Evolutionary conservation across 2,113 vertebrate genomes (phyloP), one percentile per base, ranked within the genome.

Genomic region (Struthio camelus): DNA sequence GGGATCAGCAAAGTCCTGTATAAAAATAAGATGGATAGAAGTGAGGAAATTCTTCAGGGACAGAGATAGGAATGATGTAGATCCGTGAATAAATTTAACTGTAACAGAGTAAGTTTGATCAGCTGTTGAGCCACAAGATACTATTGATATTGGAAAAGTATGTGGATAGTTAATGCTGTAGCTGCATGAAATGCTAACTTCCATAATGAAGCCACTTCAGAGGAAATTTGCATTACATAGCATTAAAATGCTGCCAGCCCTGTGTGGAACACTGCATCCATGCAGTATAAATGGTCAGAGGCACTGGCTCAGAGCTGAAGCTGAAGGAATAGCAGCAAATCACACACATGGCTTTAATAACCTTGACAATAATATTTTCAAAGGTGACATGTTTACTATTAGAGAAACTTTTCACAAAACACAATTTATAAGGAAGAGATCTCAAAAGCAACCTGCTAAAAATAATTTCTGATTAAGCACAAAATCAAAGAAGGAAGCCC

Each of bases 261-360:
- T 80, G 18, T 62, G 32, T 71, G 54, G 46, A 91, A 56, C 7
- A 8, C 28, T n/a, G 16, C 36, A 53, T 69, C 48, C 18, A 10
- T 76, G 34, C 30, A 17, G 24, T 69, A 61, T 12, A 62, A 90
- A 78, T 2, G 6, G 28, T 65, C 46, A 67, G 25, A 85, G 54
- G 40, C 40, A 40, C 44, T 65, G 27, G 17, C 42, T 95, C 83
- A 76, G 54, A n/a, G 48, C 50, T 91, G 70, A 89, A 84, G 48
- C 69, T 51, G 90, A 87, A 81, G 56, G 24, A 91, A 65, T 58
- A 89, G 77, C 53, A 88, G 20, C 27, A 77, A 92, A 96, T 83
- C 42, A 84, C 19, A 19, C n/a, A 38, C 44, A 44, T 1, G 6
- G 22, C 17, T 91, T 92, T 77, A 48, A 72, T 88, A 94, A 75